Conservation (phyloP, 2,113 vertebrate genomes). For the Rhinoderma darwinii region DNA sequence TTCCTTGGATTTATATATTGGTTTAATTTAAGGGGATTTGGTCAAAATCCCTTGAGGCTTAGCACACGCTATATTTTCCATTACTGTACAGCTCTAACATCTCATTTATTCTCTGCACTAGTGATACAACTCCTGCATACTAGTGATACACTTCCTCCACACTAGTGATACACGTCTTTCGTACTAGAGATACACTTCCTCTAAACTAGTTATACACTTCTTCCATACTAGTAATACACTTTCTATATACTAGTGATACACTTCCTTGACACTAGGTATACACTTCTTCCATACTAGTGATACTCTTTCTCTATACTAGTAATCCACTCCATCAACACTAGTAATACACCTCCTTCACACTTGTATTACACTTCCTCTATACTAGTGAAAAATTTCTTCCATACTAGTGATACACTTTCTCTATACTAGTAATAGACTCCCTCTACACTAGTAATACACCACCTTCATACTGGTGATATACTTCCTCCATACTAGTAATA, state of each 20-base stretch:
- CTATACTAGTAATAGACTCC: neutral
- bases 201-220: neutral
- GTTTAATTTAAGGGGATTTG: too few species aligned
- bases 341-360: neutral
- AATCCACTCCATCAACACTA: neutral
- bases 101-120: too few species aligned
- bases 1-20: too few species aligned
- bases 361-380: neutral
- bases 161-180: neutral
- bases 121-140: too few species aligned
- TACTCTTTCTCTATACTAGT: neutral
- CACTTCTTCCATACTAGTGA: too few species aligned
- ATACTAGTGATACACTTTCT: neutral
- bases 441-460: neutral
- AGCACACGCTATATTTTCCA: too few species aligned
- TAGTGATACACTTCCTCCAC: neutral
- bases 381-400: neutral
- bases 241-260: neutral
- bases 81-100: too few species aligned
- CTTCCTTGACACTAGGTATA: neutral
- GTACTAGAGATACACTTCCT: neutral
- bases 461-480: neutral
- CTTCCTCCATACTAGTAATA: neutral
- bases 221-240: neutral
- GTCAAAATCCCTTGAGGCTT: too few species aligned